Evolutionary conservation across 1,140 invertebrate genomes (phyloP), one percentile per base, ranked within the genome.

Genomic region (Hormaphis cornu): DNA sequence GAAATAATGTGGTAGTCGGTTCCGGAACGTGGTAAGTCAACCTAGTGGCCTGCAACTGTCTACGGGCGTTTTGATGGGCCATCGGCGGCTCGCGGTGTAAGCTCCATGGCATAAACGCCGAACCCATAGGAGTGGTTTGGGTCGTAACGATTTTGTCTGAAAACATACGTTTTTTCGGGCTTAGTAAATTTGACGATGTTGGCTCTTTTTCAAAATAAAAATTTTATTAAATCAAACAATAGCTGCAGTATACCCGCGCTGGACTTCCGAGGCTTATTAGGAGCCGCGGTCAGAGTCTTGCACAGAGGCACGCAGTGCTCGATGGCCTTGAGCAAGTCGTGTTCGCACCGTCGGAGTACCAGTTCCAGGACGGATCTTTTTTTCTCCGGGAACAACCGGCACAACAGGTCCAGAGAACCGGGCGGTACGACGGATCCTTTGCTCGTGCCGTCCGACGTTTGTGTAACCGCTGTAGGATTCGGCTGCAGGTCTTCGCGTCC

Each of bases 311-410:
- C 70, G 54, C 75, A 75, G 75, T 88, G 85, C 73, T 88, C 86
- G 26, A 89, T 88, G 9, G 87, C 85, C 71, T 90, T 89, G 3
- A 91, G 80, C n/a, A 94, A 76, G 75, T 94, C 90, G 40, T 92
- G 86, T 71, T 90, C 90, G 76, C 90, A 93, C 22, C 90, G 84
- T 71, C 91, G 86, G 10, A 94, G 78, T 10, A 94, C 90, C 61
- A 96, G 77, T 74, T 95, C 92, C 42, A 97, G 77, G 0, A 96
- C 91, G 0, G 89, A 86, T 14, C 88, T 82, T 76, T 89, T 83
- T 76, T 96, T 95, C 53, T 87, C 86, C 0, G 93, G 93, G 77
- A 96, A 97, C 6, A 96, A 79, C 52, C 90, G 85, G 6, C 86
- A 82, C 37, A 96, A 78, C 79, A 95, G 93, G 72, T 95, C 91